Evolutionary conservation across 1,140 invertebrate species (phyloP).

Genomic region (Hetaerina americana): DNA sequence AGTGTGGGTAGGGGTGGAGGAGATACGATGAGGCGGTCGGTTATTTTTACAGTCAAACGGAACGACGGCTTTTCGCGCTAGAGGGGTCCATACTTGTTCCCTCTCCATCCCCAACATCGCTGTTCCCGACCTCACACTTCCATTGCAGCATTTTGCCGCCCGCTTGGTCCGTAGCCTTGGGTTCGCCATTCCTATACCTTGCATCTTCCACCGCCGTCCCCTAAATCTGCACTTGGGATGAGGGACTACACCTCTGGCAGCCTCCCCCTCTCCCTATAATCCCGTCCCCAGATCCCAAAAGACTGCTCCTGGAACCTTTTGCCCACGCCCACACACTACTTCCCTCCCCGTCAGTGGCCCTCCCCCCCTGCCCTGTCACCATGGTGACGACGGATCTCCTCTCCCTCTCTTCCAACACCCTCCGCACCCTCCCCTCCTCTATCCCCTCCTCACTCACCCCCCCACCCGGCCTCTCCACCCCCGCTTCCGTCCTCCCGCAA

Average conservation of each 20-base stretch:
- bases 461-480: neutral
- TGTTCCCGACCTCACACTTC: neutral
- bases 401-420: too few relatives aligned
- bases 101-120: neutral
- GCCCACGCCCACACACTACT: neutral
- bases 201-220: too few relatives aligned
- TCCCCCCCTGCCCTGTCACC: neutral
- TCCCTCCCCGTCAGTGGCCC: too few relatives aligned
- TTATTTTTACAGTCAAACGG: too few relatives aligned
- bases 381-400: neutral
- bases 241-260: too few relatives aligned
- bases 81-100: too few relatives aligned
- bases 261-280: neutral
- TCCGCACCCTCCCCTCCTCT: neutral
- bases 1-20: too few relatives aligned
- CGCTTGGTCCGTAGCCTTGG: neutral
- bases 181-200: neutral
- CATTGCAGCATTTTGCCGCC: neutral
- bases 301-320: neutral
- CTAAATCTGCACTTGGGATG: neutral
- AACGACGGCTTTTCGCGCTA: too few relatives aligned
- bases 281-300: neutral
- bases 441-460: too few relatives aligned
- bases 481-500: neutral
- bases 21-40: too few relatives aligned